phyloP scores from a whole-genome alignment of 2,113 vertebrate species.

The Podocnemis expansa region DNA sequence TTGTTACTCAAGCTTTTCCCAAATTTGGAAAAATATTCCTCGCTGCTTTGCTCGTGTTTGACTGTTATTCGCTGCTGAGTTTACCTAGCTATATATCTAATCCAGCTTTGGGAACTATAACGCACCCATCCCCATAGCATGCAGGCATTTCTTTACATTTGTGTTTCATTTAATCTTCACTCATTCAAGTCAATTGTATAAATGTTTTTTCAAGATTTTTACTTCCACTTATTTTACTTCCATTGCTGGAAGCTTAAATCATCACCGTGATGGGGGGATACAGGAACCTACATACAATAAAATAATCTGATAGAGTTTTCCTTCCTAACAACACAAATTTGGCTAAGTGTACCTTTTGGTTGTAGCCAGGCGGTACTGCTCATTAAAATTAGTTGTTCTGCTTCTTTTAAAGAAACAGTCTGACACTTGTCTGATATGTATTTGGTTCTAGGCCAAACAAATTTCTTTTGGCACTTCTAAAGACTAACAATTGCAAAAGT shows the following conservation, averaged over 20 bases:
- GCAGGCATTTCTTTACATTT: background rate
- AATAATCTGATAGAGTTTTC: background rate
- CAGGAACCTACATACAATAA: accelerated
- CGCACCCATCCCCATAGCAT: background rate
- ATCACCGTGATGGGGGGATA: background rate
- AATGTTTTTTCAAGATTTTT: background rate
- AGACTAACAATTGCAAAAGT: no score
- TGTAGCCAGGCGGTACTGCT: background rate
- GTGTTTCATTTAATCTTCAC: background rate
- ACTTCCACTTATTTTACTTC: background rate
- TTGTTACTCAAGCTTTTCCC: background rate
- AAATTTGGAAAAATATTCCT: background rate
- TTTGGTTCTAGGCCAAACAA: background rate
- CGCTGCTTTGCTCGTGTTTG: background rate
- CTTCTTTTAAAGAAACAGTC: background rate
- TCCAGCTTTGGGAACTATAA: background rate
- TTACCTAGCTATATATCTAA: background rate
- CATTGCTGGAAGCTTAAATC: background rate
- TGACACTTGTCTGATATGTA: background rate
- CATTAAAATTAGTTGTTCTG: background rate
- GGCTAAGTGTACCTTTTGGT: background rate
- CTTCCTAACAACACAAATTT: background rate
- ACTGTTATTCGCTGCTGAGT: background rate
- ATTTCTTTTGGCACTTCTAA: no score
- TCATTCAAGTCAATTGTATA: background rate